Evolutionary conservation across 2,113 vertebrate species (phyloP).

Genomic region (Trematocara nigrifrons): DNA sequence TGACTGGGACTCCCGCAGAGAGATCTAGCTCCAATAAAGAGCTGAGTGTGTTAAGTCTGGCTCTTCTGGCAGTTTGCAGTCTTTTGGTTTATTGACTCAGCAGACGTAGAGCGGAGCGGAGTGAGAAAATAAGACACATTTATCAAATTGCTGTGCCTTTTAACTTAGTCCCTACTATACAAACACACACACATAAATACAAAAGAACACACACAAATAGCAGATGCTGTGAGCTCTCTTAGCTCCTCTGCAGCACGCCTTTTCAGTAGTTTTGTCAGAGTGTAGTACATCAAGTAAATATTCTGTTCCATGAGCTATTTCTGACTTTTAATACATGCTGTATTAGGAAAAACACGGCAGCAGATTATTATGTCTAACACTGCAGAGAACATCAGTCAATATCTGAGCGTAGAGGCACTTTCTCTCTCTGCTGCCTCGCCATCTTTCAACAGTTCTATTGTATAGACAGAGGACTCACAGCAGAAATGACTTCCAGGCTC

Average conservation of each 20-base stretch:
- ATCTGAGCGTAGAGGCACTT: not conserved
- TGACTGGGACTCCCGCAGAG: not conserved
- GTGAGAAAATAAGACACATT: conserved; percentile 20
- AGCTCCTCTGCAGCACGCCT: not conserved
- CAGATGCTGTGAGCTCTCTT: not conserved
- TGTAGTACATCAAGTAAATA: not conserved
- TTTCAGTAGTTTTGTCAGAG: not conserved
- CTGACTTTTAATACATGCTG: not conserved
- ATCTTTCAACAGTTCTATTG: not conserved
- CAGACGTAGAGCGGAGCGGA: not conserved
- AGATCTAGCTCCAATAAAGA: not conserved
- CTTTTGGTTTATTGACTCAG: conserved; percentile 30
- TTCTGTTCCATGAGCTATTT: not conserved
- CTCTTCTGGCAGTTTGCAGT: not conserved
- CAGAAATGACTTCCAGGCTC: not conserved
- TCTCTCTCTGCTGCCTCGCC: not conserved
- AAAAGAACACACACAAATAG: not conserved
- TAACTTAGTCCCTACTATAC: not conserved
- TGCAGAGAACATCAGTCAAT: not conserved
- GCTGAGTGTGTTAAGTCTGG: not conserved
- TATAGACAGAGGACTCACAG: not conserved
- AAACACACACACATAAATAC: not conserved
- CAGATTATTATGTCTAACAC: not conserved
- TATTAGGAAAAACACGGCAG: not conserved
- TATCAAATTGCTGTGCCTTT: not conserved